Base-by-base conservation (phyloP, 2,888 invertebrate species). In the Micoletzkya japonica region DNA sequence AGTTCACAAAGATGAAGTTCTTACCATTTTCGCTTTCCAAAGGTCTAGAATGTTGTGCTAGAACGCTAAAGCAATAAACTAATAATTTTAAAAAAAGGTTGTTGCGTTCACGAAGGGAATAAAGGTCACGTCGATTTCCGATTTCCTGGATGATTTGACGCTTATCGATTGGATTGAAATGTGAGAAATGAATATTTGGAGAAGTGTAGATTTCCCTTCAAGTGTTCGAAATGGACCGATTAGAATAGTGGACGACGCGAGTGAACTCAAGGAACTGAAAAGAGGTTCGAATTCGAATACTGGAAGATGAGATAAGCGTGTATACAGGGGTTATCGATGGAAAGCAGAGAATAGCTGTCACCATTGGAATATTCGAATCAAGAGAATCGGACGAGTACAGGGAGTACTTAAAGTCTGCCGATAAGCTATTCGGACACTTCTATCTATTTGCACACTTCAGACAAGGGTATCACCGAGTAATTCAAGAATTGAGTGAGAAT, bases 371-470 rank as follows among this genome's bases (percentile, higher is more conserved):
- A 17, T 68, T 68, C 36, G 57, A 57, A 20, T 57, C 57, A 0
- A 44, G 44, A 44, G 57, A 68, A 26, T 60, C 44, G n/a, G 63
- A 72, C 26, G 80, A 78, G 58, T 80, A 76, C 66, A 74, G 74
- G 59, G 75, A 78, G 39, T 84, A 75, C 56, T 66, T 74, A 67
- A 81, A 78, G 50, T 75, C 77, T 0, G 81, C 82, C 7, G 75
- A 76, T 36, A 73, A 79, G 36, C 75, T 84, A 32, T 70, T 72
- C 49, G 84, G 84, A 24, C 77, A 80, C 60, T 84, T 82, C 61
- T 81, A 77, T 58, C 54, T 81, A 24, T 75, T 78, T n/a, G 75
- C 74, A 63, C 68, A 44, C 10, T 59, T 79, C 10, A 68, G 69
- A 56, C 67, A 73, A 39, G 74, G 73, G 78, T 77, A 59, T 36